Base-by-base conservation (phyloP, 2,888 invertebrate species). In the Cryptophagus acutangulus region DNA sequence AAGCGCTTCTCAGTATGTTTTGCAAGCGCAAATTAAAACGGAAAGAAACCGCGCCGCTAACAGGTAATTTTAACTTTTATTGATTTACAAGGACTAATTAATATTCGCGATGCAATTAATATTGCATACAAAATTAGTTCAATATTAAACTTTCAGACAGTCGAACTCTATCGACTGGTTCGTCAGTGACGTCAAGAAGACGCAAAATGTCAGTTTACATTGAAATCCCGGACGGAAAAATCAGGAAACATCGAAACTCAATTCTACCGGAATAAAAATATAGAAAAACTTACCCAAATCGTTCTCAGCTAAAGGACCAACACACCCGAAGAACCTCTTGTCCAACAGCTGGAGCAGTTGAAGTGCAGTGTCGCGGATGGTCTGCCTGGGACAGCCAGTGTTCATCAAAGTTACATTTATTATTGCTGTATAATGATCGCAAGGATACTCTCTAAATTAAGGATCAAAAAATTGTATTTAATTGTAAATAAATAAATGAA, bases 401-500 rank as follows among this genome's bases (percentile, higher is more conserved):
- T 93, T 95, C 77, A 97, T 84, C 31, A 99, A 77, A 1, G 97
- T 95, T 24, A 97, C 90, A 67, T 95, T 97, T 63, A 99, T 91
- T 58, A 99, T 90, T 1, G 96, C 94, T 24, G 94, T 94, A 69
- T 95, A 95, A 73, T 95, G 93, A 70, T 95, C 95, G 67, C 94
- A 95, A 2, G 95, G 94, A 73, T 95, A 94, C 71, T 95, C 95
- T 62, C 93, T 91, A 69, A 5, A n/a, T n/a, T n/a, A n/a, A n/a
- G 71, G 69, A 55, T 45, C 43, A 43, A 3, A 40, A 20, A 20
- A n/a, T n/a, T n/a, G n/a, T n/a, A n/a, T n/a, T n/a, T n/a, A n/a
- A n/a, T 4, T 38, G 10, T 2, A 33, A 4, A 36, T n/a, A n/a
- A n/a, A n/a, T 13, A 17, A 15, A 31, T 18, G n/a, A n/a, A n/a